Evolutionary conservation across 2,797 vertebrate genomes (phyloP), one percentile per base, ranked within the genome.

Genomic region (Tokudaia tokunoshimensis): DNA sequence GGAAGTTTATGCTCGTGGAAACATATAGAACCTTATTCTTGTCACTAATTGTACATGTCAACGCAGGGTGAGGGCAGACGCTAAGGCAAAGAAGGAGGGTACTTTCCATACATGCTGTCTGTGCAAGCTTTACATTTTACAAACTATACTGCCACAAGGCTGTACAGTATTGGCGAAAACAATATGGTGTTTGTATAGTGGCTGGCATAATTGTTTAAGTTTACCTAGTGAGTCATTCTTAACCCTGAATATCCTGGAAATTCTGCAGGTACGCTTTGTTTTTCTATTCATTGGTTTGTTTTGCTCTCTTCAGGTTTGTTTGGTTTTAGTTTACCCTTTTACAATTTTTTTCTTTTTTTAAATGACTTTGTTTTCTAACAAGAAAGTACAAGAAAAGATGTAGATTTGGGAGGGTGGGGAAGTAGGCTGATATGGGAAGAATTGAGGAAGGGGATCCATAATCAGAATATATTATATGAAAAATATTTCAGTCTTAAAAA

Each of bases 191-290:
- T 84, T 89, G 24, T 63, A 67, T 47, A 41, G 24, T 44, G 4
- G 1, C 52, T 80, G 63, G 26, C 13, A 34, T 22, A 47, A 76
- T 75, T 26, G 19, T 80, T 44, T 61, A 26, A 22, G 10, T 63
- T 95, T 96, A 55, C 52, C n/a, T 87, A 34, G 8, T 82, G 41
- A 72, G 34, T 74, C 80, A 29, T 57, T 80, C n/a, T 44, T 74
- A 57, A 44, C n/a, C 24, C 47, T 93, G 31, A 80, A 52, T 47
- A 72, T 44, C 24, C 59, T 41, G 44, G 57, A 83, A 83, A 44
- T 72, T 31, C 41, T 63, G n/a, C 61, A 70, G 37, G 15, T 29
- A 24, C 41, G 52, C 29, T 50, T 4, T 31, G 20, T 50, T 85
- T 63, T 85, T n/a, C 29, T 67, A 10, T 14, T 47, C 9, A n/a